phyloP scores from a whole-genome alignment of 2,113 vertebrate genomes.

The Actenoides lindsayi region DNA sequence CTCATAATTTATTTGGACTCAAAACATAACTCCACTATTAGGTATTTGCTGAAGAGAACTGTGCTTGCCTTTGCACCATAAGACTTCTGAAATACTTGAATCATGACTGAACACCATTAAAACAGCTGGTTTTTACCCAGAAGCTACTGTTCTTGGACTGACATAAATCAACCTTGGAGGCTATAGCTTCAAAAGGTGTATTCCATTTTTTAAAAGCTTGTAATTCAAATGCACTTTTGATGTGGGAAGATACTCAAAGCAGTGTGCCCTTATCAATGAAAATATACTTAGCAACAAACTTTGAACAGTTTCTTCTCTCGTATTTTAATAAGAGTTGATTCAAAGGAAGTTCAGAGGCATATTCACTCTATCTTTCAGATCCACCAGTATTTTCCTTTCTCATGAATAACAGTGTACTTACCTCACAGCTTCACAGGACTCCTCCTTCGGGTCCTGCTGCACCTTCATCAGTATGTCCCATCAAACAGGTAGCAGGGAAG shows the following conservation, averaged over 20 bases:
- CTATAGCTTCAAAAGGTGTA: background rate
- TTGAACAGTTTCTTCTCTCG: background rate
- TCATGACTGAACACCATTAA: background rate
- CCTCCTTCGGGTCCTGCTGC: background rate
- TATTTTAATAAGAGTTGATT: background rate
- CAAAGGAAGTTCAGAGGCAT: background rate
- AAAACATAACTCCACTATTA: background rate
- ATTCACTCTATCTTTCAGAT: background rate
- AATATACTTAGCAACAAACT: background rate
- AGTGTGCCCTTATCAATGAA: background rate
- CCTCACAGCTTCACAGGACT: background rate
- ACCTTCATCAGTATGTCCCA: background rate
- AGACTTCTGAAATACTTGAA: background rate
- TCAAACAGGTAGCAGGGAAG: background rate
- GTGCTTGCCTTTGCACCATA: background rate
- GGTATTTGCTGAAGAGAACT: background rate
- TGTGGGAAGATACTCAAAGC: background rate
- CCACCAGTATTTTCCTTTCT: background rate
- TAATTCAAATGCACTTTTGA: background rate
- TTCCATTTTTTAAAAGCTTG: background rate
- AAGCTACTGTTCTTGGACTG: background rate
- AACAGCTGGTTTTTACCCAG: background rate
- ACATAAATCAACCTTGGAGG: background rate
- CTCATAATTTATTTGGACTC: background rate
- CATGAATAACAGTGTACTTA: background rate